Evolutionary conservation across 1,140 invertebrate genomes (phyloP).

Genomic region (Panonychus citri): DNA sequence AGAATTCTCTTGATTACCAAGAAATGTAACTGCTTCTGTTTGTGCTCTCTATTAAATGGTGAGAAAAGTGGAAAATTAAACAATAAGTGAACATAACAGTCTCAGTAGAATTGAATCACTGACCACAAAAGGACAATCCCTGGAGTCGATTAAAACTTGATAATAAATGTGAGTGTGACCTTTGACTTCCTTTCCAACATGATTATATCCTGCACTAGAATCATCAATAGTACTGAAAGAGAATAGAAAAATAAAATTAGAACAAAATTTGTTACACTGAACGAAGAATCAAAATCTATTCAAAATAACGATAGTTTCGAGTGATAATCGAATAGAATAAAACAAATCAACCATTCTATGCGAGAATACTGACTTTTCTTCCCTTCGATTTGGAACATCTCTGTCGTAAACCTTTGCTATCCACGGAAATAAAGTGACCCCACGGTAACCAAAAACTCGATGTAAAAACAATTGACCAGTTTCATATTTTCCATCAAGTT

Average conservation of each 20-base stretch:
- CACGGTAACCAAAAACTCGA: slow-evolving; percentile 79
- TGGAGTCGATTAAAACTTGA: slow-evolving; percentile 81
- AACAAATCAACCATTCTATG: too few relatives aligned
- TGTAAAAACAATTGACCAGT: slow-evolving; percentile 87
- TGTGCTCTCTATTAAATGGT: slow-evolving; percentile 48
- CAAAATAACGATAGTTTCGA: background rate
- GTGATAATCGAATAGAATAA: too few relatives aligned
- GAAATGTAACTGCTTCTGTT: slow-evolving; percentile 89
- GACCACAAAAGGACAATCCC: slow-evolving; percentile 87
- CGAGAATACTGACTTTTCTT: slow-evolving; percentile 20
- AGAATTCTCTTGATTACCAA: slow-evolving; percentile 82
- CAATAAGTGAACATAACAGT: background rate
- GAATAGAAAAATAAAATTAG: background rate
- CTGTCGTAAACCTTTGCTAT: slow-evolving; percentile 75
- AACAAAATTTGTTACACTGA: too few relatives aligned
- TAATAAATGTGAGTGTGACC: slow-evolving; percentile 80
- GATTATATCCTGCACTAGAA: slow-evolving; percentile 25
- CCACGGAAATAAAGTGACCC: slow-evolving; percentile 87
- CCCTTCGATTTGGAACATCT: slow-evolving; percentile 41
- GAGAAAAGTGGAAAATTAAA: background rate
- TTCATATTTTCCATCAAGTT: slow-evolving; percentile 67
- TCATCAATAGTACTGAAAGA: slow-evolving; percentile 13
- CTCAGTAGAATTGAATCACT: slow-evolving; percentile 27
- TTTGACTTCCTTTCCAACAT: slow-evolving; percentile 61
- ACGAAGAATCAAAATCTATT: too few relatives aligned